Conservation (phyloP, 2,113 vertebrate genomes). For the Anhinga anhinga region DNA sequence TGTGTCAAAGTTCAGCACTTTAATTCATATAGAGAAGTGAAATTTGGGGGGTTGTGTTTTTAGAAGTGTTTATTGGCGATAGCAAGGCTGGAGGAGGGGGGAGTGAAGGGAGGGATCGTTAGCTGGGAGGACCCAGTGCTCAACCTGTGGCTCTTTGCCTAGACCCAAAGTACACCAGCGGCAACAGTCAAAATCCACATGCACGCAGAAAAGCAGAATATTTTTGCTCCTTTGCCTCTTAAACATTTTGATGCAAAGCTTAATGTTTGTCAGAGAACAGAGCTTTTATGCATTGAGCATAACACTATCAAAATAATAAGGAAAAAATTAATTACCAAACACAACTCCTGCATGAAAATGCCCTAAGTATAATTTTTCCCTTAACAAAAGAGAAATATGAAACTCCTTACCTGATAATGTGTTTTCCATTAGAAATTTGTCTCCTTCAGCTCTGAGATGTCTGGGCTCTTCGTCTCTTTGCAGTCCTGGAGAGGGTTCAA, state of each 20-base stretch:
- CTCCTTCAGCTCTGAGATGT: neutral
- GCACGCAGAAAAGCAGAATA: neutral
- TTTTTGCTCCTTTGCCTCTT: neutral
- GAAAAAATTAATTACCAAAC: neutral
- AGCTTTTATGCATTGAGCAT: neutral
- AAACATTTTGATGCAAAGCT: neutral
- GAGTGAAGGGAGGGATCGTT: neutral
- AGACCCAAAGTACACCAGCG: fast-evolving
- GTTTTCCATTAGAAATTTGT: neutral
- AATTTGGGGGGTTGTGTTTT: neutral
- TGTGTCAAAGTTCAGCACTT: neutral
- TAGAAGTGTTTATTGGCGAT: neutral
- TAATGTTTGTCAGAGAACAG: neutral
- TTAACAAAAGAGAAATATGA: fast-evolving
- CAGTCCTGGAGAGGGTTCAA: neutral
- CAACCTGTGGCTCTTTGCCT: neutral
- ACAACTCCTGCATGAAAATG: fast-evolving
- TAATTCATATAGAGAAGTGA: neutral
- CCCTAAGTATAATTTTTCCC: neutral
- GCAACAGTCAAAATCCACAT: neutral
- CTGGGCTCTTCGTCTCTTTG: neutral
- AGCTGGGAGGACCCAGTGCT: neutral
- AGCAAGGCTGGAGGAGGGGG: neutral
- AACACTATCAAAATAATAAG: neutral
- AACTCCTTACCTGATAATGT: neutral